Base-by-base conservation (phyloP, 2,113 vertebrate species). In the Pteronura brasiliensis region DNA sequence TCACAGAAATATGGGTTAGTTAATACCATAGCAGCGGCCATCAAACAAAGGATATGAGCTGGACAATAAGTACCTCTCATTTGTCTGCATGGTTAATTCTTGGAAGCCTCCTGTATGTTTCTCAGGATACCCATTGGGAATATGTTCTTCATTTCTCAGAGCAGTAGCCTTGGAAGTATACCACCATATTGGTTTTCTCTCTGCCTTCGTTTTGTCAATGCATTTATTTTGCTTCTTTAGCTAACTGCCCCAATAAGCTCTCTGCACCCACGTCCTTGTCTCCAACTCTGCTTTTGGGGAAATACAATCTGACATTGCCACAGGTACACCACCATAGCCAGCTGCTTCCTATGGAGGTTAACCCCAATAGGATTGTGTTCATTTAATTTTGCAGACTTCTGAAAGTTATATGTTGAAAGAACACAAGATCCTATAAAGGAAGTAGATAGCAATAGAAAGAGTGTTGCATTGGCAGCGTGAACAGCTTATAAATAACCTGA, bases 381-480 rank as follows among this genome's bases (percentile, higher is more conserved):
- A 61, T 77, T 44, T 49, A 52, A 36, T 92, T 92, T 72, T 85
- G 11, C 10, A 93, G 18, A 39, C 25, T 93, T 85, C 25, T 76
- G 57, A 88, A 93, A 80, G 20, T 77, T 65, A 36, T 44, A 49
- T 69, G 42, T 76, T 69, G 4, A 36, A 85, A 93, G 52, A 96
- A 72, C 36, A 47, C 44, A 84, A 84, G 20, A 93, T 61, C 47
- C 47, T 47, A 34, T 29, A 72, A 34, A 89, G 34, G 69, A 84
- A 36, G 59, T 44, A 34, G 3, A 42, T 34, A 36, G 27, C 44
- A 80, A 55, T 31, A 5, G 8, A 77, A 82, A 71, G 8, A 65
- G 4, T 36, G 1, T 21, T 42, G 31, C 6, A 17, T 18, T 76
- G 72, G 15, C 52, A 82, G 36, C 71, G 0, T 29, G 63, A 96